Evolutionary conservation across 1,140 invertebrate species (phyloP), one percentile per base, ranked within the genome.

Genomic region (Anoplophora glabripennis): DNA sequence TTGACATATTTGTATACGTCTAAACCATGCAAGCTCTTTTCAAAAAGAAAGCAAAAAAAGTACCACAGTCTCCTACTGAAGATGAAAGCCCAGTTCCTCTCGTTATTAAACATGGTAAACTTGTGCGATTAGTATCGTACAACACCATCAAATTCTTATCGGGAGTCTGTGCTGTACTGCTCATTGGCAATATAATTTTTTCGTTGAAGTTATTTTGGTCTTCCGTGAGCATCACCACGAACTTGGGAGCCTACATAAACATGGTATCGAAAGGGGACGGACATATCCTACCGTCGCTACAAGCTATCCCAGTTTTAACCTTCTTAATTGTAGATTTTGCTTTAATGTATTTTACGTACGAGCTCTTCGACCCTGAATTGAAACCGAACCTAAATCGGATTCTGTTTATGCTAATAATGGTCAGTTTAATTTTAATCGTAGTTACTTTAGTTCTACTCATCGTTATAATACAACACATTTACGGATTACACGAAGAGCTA

Each of bases 221-320:
- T 7, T 59, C 69, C 3, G 53, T 70, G 10, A 42, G 65, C 18
- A 71, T 71, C 2, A 61, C 61, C 54, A 54, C 12, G 3, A 64
- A 66, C 40, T 44, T 75, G n/a, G 71, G 72, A 2, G 54, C 68
- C 34, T 72, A 65, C 38, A 64, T 74, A 10, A 65, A 73, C 41
- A 68, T 75, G 59, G 61, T 73, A 10, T 61, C 69, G 4, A 61
- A 42, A 2, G 66, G 68, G 15, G 66, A 70, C 47, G 70, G 71
- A 8, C 60, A 69, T 44, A 44, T 61, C 45, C 59, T 67, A 36
- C 70, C 69, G 4, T 53, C 28, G 1, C 45, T 72, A 10, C 52
- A 71, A 46, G 65, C 62, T 3, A 21, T 72, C 4, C 60, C 66
- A 1, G 63, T 59, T 4, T 44, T 72, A 7, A 42, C 70, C 15